Conservation (phyloP, 2,888 invertebrate genomes). For the Stomorhina lunata region DNA sequence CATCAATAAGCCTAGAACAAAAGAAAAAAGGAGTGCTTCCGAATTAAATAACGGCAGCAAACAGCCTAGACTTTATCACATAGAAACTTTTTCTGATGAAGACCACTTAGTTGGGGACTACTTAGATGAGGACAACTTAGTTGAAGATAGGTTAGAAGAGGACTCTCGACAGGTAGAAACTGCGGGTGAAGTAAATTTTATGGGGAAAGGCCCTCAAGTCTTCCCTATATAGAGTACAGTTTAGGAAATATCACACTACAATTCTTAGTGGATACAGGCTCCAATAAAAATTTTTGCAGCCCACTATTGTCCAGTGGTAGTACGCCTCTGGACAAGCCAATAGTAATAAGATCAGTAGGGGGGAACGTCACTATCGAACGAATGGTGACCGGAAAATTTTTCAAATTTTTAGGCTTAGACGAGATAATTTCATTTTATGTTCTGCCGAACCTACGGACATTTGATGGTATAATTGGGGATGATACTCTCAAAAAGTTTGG, state of each 20-base stretch:
- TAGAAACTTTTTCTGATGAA: not conserved
- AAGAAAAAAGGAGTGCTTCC: not conserved
- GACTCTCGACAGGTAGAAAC: not conserved
- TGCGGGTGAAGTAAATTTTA: constrained; percentile 5
- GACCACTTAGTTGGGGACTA: not conserved
- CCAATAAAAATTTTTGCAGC: no score
- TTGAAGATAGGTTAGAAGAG: not conserved
- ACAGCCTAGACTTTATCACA: not conserved
- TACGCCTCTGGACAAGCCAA: not conserved
- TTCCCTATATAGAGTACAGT: constrained; percentile 29
- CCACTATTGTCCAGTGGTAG: not conserved
- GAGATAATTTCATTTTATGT: not conserved
- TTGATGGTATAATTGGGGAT: constrained; percentile 64
- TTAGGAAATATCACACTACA: not conserved
- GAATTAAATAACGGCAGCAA: not conserved
- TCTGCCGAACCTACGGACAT: constrained; percentile 5
- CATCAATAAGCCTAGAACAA: not conserved
- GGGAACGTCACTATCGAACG: not conserved
- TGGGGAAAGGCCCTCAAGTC: constrained; percentile 10
- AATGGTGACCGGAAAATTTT: not conserved
- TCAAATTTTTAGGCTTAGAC: not conserved
- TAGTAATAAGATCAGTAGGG: not conserved
- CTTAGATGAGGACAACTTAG: not conserved
- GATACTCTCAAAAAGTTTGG: constrained; percentile 58
- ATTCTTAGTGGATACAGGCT: constrained; percentile 16